These are phyloP conservation scores for Laticauda laticaudata DNA, from an alignment of 2,113 vertebrate genomes.

Conservation along the genomic window DNA sequence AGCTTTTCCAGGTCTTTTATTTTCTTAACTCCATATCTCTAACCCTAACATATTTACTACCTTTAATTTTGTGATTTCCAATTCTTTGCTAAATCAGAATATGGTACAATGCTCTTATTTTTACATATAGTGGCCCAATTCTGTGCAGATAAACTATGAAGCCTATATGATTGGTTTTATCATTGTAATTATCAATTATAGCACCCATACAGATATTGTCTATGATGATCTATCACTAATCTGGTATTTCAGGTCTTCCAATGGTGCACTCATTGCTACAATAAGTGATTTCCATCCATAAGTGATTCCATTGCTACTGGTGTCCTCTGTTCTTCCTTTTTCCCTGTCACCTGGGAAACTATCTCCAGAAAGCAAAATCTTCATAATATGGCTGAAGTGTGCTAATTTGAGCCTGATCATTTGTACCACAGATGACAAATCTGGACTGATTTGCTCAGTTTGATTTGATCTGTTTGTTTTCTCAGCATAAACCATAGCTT, in stretches of 20 bases:
- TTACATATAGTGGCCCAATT: not conserved
- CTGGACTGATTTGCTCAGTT: not conserved
- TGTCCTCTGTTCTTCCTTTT: not conserved
- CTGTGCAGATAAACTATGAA: not conserved
- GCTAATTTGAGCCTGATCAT: not conserved
- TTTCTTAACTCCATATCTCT: not conserved
- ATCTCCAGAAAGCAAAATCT: not conserved
- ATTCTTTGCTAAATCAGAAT: not conserved
- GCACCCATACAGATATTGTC: not conserved
- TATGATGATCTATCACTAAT: not conserved
- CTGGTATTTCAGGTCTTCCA: not conserved
- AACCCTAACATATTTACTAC: not conserved
- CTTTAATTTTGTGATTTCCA: not conserved
- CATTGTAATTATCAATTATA: not conserved
- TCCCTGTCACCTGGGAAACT: not conserved
- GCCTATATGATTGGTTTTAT: not conserved
- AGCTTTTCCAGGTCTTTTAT: not conserved
- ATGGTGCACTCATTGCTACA: not conserved
- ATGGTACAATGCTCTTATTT: not conserved
- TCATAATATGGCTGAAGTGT: not conserved
- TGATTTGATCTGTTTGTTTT: not conserved
- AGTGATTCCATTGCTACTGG: not conserved
- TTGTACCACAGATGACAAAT: not conserved
- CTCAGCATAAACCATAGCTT: not conserved
- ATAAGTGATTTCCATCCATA: not conserved